These are phyloP conservation scores for Todus mexicanus DNA, from an alignment of 2,797 vertebrate species.

Conservation along the genomic window DNA sequence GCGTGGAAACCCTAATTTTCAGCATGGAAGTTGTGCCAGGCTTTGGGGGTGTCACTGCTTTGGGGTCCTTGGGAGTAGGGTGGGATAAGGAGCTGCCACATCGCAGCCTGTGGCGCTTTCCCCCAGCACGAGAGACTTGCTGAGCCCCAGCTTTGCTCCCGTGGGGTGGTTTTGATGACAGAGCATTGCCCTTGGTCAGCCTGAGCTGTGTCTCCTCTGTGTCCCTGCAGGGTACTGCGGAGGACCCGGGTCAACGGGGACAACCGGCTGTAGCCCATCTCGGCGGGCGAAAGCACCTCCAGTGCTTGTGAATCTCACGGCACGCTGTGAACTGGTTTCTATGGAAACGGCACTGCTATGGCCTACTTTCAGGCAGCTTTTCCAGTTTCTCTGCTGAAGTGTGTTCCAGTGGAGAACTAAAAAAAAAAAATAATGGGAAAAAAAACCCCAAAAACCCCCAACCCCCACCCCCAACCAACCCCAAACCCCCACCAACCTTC, in stretches of 20 bases:
- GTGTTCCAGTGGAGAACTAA: conserved; percentile 64
- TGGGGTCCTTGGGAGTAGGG: not conserved
- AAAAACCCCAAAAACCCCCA: not conserved
- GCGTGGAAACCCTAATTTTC: accelerated
- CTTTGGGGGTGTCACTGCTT: not conserved
- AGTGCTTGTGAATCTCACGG: conserved; percentile 86
- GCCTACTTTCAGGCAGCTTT: conserved; percentile 92
- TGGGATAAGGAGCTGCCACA: not conserved
- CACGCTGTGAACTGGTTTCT: conserved; percentile 90
- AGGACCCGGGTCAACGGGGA: conserved; percentile 92
- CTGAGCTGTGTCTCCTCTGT: not conserved
- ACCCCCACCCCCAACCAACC: not conserved
- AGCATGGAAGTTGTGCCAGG: not conserved
- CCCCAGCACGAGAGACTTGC: accelerated
- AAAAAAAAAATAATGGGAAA: not conserved
- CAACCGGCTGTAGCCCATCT: conserved; percentile 85
- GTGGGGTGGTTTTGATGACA: accelerated
- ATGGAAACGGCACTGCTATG: conserved; percentile 88
- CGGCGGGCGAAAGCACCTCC: conserved; percentile 68
- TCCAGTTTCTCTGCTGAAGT: conserved; percentile 73
- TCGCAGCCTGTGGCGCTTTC: accelerated
- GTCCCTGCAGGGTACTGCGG: conserved; percentile 80
- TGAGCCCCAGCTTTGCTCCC: accelerated
- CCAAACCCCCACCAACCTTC: not conserved
- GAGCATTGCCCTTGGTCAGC: accelerated